A percentile compares a stretch with the other conserved stretches of the same genome.
Evolutionary conservation across 2,888 invertebrate species (phyloP).

Genomic region (Mamestra brassicae): DNA sequence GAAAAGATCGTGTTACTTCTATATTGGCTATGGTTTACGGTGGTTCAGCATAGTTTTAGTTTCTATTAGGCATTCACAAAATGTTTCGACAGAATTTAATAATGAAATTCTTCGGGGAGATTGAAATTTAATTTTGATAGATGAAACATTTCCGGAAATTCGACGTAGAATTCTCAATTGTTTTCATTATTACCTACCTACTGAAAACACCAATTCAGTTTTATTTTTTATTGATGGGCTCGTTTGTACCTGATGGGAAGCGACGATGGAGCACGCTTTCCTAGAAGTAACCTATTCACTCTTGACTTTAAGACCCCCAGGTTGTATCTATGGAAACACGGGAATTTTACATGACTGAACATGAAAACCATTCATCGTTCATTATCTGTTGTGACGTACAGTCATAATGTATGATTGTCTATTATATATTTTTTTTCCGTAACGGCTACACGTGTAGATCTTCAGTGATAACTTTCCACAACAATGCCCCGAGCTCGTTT

Average conservation of each 20-base stretch:
- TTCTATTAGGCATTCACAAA: slow-evolving; percentile 23
- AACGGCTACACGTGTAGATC: slow-evolving; percentile 33
- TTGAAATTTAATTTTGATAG: slow-evolving; percentile 43
- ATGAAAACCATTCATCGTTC: slow-evolving; percentile 4
- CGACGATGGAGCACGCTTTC: no score
- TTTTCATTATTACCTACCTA: slow-evolving; percentile 12
- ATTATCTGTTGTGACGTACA: slow-evolving; percentile 8
- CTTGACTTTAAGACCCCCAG: no score
- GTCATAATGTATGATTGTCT: slow-evolving; percentile 20
- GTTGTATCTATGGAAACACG: not conserved
- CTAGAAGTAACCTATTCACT: no score
- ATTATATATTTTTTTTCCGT: slow-evolving; percentile 26
- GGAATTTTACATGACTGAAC: not conserved
- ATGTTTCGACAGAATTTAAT: slow-evolving; percentile 48
- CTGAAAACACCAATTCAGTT: no score
- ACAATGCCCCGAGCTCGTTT: slow-evolving; percentile 26
- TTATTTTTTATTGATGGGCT: no score
- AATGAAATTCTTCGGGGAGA: slow-evolving; percentile 43
- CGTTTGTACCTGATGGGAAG: no score
- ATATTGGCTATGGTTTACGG: slow-evolving; percentile 6
- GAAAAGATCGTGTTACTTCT: not conserved
- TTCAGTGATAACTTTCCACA: slow-evolving; percentile 36
- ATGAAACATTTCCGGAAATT: slow-evolving; percentile 10
- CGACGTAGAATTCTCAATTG: not conserved
- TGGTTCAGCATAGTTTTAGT: slow-evolving; percentile 50